Percentiles rank a stretch among this genome's conserved stretches.
phyloP scores from a whole-genome alignment of 1,140 invertebrate genomes.

The Helicoverpa armigera region DNA sequence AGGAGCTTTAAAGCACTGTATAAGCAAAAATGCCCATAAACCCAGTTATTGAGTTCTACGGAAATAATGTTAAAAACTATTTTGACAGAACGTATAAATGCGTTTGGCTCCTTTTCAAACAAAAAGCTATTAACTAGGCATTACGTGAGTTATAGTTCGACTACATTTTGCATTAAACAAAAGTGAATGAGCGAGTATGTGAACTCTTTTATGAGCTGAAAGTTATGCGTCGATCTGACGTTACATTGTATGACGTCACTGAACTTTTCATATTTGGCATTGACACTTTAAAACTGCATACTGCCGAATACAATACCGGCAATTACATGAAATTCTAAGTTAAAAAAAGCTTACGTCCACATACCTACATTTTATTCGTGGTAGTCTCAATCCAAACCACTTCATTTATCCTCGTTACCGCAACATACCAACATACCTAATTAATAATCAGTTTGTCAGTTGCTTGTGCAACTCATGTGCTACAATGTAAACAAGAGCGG shows the following conservation, averaged over 20 bases:
- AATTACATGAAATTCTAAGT: too few species aligned
- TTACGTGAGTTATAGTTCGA: constrained; percentile 39
- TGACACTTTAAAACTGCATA: neutral
- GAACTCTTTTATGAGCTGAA: constrained; percentile 42
- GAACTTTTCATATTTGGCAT: constrained; percentile 9
- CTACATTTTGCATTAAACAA: constrained; percentile 44
- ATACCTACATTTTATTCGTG: too few species aligned
- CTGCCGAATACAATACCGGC: too few species aligned
- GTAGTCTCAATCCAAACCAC: too few species aligned
- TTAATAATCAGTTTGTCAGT: constrained; percentile 8
- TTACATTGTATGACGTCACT: constrained; percentile 24
- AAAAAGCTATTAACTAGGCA: constrained; percentile 39
- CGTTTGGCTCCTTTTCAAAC: constrained; percentile 45
- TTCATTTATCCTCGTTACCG: too few species aligned
- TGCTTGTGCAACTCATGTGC: constrained; percentile 6
- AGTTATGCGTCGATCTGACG: constrained; percentile 26
- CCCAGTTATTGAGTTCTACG: constrained; percentile 14
- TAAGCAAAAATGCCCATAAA: constrained; percentile 5
- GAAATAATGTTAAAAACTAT: constrained; percentile 40
- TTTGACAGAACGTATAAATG: constrained; percentile 27
- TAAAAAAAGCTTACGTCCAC: neutral
- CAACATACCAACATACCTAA: neutral
- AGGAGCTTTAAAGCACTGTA: neutral
- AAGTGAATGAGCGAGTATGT: constrained; percentile 35
- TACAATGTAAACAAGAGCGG: constrained; percentile 45